A percentile compares a stretch with the other conserved stretches of the same genome.
Evolutionary conservation across 2,113 vertebrate genomes (phyloP).

Genomic region (Heterotis niloticus): DNA sequence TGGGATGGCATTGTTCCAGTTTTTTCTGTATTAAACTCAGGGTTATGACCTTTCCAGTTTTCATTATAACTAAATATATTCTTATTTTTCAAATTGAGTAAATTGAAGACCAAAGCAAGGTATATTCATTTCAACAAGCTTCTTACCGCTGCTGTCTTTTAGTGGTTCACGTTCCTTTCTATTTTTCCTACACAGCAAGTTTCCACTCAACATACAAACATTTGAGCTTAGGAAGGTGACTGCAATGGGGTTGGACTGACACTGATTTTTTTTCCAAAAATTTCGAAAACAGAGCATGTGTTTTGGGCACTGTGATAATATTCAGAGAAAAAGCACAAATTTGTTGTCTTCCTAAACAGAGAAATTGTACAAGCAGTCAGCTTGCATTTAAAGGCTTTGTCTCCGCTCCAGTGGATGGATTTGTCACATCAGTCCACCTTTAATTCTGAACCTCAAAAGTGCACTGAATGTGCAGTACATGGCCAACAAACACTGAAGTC

Average conservation of each 20-base stretch:
- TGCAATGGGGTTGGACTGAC: not conserved
- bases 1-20: not conserved
- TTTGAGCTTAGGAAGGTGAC: not conserved
- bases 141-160: too few relatives aligned
- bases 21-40: not conserved
- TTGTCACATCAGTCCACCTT: too few relatives aligned
- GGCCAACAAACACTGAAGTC: slow-evolving; percentile 21
- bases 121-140: too few relatives aligned
- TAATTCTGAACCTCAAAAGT: not conserved
- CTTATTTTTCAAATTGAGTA: not conserved
- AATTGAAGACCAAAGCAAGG: not conserved
- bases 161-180: too few relatives aligned
- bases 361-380: not conserved
- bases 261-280: not conserved
- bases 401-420: not conserved
- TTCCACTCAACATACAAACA: not conserved
- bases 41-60: not conserved
- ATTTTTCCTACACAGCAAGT: too few relatives aligned
- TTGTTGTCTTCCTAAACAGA: not conserved
- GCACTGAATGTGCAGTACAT: slow-evolving; percentile 16
- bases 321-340: not conserved
- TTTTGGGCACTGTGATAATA: not conserved
- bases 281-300: not conserved
- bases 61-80: not conserved
- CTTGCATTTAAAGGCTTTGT: not conserved